phyloP scores from a whole-genome alignment of 1,140 invertebrate genomes.

The Drosophila pseudoobscura region DNA sequence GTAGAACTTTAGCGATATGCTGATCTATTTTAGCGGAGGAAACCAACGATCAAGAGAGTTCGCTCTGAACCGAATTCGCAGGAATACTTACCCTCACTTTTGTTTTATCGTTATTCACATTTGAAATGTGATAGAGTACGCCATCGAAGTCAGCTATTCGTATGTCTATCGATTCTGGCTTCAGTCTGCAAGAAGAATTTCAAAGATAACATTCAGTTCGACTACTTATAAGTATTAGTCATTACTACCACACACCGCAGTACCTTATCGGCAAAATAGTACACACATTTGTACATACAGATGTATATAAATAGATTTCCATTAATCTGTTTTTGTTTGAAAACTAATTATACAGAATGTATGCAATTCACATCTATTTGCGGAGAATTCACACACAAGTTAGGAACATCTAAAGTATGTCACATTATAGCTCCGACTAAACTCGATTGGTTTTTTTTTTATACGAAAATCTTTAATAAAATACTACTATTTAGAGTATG shows the following conservation, averaged over 20 bases:
- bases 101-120: slow-evolving; percentile 97
- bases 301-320: slow-evolving; percentile 4
- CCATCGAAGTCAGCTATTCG: slow-evolving; percentile 99
- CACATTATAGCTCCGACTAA: slow-evolving; percentile 31
- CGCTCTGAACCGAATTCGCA: background rate
- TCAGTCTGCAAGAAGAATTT: slow-evolving; percentile 87
- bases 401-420: slow-evolving; percentile 26
- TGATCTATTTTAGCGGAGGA: slow-evolving; percentile 88
- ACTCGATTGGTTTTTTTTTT: background rate
- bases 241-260: slow-evolving; percentile 2
- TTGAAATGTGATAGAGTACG: slow-evolving; percentile 99
- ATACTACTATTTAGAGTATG: slow-evolving; percentile 37
- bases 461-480: no score
- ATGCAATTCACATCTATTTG: slow-evolving; percentile 15
- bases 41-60: background rate
- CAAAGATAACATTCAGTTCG: slow-evolving; percentile 15
- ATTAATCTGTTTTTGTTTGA: background rate
- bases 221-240: slow-evolving; percentile 28
- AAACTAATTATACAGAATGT: background rate
- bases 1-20: slow-evolving; percentile 99
- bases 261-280: slow-evolving; percentile 50
- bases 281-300: background rate
- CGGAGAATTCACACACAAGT: slow-evolving; percentile 48
- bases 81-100: slow-evolving; percentile 94
- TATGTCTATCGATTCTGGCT: slow-evolving; percentile 97